Percentiles rank a stretch among this genome's conserved stretches.
Evolutionary conservation across 64 coral and sea anemone species (phyloP).

Genomic region (Stylophora pistillata): DNA sequence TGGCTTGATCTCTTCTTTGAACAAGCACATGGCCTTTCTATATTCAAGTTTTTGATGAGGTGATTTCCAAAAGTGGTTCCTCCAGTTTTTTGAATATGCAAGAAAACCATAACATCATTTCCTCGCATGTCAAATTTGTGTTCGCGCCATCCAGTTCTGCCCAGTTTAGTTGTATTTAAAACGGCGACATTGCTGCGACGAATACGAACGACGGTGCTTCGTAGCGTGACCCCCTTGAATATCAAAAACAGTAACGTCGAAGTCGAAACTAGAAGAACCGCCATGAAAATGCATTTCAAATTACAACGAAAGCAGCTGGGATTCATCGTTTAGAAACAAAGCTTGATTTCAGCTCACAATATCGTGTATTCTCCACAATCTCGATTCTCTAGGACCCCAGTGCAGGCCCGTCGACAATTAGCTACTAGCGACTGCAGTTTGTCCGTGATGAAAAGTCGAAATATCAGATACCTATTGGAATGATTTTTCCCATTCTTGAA

Average conservation of each 20-base stretch:
- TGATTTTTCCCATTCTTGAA: too few relatives aligned
- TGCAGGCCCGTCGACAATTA: too few relatives aligned
- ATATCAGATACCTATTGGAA: too few relatives aligned
- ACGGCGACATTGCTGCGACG: background rate
- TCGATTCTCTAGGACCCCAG: too few relatives aligned
- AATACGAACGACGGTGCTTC: background rate
- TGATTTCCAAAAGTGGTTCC: conserved; percentile 83
- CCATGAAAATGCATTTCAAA: background rate
- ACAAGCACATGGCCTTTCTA: conserved; percentile 61
- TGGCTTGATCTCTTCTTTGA: background rate
- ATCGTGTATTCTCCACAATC: too few relatives aligned
- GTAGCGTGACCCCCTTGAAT: background rate
- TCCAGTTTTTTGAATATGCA: conserved; percentile 96
- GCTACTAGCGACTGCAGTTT: too few relatives aligned
- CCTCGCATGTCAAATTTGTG: conserved; percentile 50
- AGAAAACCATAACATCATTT: conserved; percentile 83
- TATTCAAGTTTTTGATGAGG: conserved; percentile 70
- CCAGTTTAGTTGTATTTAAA: background rate
- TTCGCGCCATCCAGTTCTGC: background rate
- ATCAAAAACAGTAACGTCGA: background rate
- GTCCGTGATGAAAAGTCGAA: too few relatives aligned
- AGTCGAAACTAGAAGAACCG: background rate
- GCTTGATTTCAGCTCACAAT: background rate
- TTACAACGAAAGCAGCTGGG: background rate
- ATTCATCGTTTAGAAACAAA: background rate